Percentiles rank a stretch among this genome's conserved stretches.
phyloP scores from a whole-genome alignment of 2,113 vertebrate species.

The Balaeniceps rex region DNA sequence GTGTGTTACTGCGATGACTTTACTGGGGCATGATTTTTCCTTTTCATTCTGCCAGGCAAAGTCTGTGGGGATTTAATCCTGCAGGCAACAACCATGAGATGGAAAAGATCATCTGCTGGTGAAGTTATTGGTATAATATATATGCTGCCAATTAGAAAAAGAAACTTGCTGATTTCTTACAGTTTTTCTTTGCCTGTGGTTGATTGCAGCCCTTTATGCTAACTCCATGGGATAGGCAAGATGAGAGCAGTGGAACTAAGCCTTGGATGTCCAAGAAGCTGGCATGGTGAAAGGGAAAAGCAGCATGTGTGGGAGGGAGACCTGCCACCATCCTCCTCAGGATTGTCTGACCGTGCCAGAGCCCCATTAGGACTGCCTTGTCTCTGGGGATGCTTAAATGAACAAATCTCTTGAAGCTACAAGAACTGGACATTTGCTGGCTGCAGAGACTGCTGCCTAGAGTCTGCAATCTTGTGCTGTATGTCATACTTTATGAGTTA shows the following conservation, averaged over 20 bases:
- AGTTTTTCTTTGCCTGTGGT: not conserved
- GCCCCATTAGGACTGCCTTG: not conserved
- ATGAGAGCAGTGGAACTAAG: not conserved
- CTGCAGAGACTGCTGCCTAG: not conserved
- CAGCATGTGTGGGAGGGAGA: not conserved
- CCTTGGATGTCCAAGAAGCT: not conserved
- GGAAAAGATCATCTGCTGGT: slow-evolving; percentile 14
- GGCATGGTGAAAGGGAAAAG: not conserved
- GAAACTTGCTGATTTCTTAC: not conserved
- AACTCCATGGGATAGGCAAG: not conserved
- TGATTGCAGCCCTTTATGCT: not conserved
- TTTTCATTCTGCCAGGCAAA: not conserved
- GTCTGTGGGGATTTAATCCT: not conserved
- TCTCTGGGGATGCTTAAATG: not conserved
- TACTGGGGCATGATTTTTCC: not conserved
- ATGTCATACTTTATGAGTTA: not conserved
- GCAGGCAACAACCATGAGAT: not conserved
- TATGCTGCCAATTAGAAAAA: not conserved
- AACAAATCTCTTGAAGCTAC: not conserved
- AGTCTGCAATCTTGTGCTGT: not conserved
- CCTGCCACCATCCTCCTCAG: not conserved
- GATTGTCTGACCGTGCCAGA: not conserved
- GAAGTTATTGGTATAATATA: slow-evolving; percentile 49
- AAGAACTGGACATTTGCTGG: not conserved
- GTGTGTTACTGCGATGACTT: slow-evolving; percentile 8